Evolutionary conservation across 1,140 invertebrate genomes (phyloP), one percentile per base, ranked within the genome.

Genomic region (Epicauta chinensis): DNA sequence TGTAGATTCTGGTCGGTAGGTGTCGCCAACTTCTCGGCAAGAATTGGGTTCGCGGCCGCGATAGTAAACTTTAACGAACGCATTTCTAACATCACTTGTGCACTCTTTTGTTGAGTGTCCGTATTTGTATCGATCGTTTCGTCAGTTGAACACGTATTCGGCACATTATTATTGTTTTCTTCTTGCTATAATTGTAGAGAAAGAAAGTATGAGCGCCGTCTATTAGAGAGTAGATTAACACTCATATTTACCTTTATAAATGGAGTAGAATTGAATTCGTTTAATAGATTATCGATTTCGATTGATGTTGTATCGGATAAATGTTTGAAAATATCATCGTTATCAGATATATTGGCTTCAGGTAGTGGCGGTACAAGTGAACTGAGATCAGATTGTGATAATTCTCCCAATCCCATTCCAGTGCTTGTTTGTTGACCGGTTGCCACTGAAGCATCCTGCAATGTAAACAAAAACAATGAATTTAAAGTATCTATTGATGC

Each of bases 31-130:
- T 79, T 80, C 58, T 80, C 77, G 10, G 87, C 87, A 53, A 91
- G 73, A 35, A 91, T 73, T 29, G 87, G 87, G 70, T 91, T 91
- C 11, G 84, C 83, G 0, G 86, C 86, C 1, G 86, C 87, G 41
- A 91, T 89, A 48, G 85, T 87, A 63, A 84, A 84, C 72, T 85
- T 85, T 60, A 63, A 46, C 73, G 64, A 75, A 75, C 53, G 71
- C 71, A 50, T 71, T 66, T 55, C 75, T 62, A 55, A 62, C 66
- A 66, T 69, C 66, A 67, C 71, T 71, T 67, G 74, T 73, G 62
- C 60, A 51, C 59, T 65, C 61, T 71, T 67, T 23, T 63, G 60
- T 29, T 55, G 55, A 30, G 50, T 14, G 42, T 57, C 56, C 7
- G 59, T 55, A 61, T 51, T 64, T 45, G 32, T 61, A 15, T 56